Conservation (phyloP, 2,888 invertebrate species). For the Nephrotoma guestfalica region DNA sequence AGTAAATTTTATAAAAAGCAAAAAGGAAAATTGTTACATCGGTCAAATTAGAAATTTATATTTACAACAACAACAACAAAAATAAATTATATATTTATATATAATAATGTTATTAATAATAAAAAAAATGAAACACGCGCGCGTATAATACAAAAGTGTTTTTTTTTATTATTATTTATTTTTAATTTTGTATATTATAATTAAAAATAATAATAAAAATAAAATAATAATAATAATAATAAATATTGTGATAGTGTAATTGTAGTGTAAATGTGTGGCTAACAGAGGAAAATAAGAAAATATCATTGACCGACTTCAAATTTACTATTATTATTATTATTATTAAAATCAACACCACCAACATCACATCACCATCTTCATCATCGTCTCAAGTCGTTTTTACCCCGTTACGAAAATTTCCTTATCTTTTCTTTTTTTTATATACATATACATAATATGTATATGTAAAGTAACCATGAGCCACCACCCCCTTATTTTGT, state of each 20-base stretch:
- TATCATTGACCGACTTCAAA: not conserved
- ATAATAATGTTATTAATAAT: not conserved
- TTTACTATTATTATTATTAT: not conserved
- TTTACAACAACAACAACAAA: conserved; percentile 1
- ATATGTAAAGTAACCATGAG: not conserved
- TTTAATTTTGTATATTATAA: not conserved
- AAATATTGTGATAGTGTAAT: not conserved
- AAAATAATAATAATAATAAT: not conserved
- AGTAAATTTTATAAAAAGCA: conserved; percentile 6
- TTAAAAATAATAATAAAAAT: not conserved
- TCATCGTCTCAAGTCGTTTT: conserved; percentile 4
- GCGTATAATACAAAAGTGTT: not conserved
- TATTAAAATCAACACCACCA: not conserved
- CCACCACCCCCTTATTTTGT: conserved; percentile 2
- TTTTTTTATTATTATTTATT: not conserved
- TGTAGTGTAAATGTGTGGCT: conserved; percentile 3
- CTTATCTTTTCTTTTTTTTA: not conserved
- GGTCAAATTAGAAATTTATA: conserved; percentile 8
- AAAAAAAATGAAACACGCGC: conserved; percentile 1
- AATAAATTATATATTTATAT: not conserved
- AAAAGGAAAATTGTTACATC: conserved; percentile 11
- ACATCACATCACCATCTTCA: not conserved
- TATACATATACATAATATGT: not conserved
- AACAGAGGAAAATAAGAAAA: not conserved
- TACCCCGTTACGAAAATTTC: not conserved